Evolutionary conservation across 37 sponge, comb jelly and placozoan genomes (phyloP).

Genomic region (Bolinopsis microptera): DNA sequence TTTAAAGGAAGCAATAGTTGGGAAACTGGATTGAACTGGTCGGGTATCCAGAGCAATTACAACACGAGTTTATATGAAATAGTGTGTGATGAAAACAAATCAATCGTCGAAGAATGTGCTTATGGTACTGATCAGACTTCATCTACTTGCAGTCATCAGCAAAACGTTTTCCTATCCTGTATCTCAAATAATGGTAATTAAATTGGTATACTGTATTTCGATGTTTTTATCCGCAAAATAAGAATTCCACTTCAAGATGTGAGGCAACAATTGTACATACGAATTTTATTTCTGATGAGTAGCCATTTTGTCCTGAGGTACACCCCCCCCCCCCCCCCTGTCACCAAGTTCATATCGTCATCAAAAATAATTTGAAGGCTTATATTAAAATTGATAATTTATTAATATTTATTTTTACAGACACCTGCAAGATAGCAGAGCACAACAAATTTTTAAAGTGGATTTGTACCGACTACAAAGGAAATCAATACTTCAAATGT

Average conservation of each 20-base stretch:
- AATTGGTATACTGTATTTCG: no score
- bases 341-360: no score
- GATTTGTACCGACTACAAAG: not conserved
- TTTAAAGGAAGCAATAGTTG: not conserved
- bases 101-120: not conserved
- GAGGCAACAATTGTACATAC: no score
- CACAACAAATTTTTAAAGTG: not conserved
- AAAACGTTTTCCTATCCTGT: not conserved
- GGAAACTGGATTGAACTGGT: not conserved
- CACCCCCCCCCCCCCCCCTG: no score
- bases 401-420: not conserved
- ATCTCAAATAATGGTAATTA: not conserved
- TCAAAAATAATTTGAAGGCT: no score
- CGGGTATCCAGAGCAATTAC: not conserved
- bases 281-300: no score
- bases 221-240: no score
- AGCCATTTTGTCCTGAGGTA: no score
- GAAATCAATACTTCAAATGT: conserved; percentile 34
- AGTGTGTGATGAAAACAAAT: not conserved
- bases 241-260: no score
- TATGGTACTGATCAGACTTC: not conserved
- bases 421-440: not conserved
- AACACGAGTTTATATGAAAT: not conserved
- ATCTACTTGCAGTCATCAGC: not conserved
- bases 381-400: no score